phyloP scores from a whole-genome alignment of 2,797 vertebrate genomes.

The Podarcis siculus region DNA sequence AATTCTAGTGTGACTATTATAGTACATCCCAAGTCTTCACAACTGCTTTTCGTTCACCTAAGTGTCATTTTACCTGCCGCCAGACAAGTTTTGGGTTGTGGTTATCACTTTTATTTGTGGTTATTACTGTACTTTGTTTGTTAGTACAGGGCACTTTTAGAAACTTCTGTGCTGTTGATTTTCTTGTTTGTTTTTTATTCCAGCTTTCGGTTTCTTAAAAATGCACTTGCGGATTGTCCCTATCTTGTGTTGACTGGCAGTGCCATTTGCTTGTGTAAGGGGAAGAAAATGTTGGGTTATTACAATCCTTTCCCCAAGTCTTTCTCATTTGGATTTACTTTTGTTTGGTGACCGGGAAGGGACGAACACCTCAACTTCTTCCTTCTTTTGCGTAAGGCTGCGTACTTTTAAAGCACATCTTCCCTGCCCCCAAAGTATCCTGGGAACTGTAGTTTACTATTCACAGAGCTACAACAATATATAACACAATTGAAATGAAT shows the following conservation, averaged over 20 bases:
- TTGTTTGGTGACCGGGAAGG: background rate
- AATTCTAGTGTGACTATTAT: slow-evolving; percentile 45
- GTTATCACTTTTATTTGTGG: slow-evolving; percentile 50
- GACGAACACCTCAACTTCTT: background rate
- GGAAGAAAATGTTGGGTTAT: background rate
- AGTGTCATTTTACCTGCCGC: slow-evolving; percentile 9
- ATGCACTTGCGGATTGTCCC: background rate
- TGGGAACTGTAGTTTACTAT: no score
- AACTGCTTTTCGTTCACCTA: slow-evolving; percentile 29
- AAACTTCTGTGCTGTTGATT: slow-evolving; percentile 58
- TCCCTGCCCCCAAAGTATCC: no score
- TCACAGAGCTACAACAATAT: no score
- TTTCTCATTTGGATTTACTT: background rate
- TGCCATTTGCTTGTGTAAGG: background rate
- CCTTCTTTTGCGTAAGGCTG: background rate
- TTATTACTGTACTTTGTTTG: slow-evolving; percentile 32
- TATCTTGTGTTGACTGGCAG: background rate
- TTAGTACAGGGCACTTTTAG: slow-evolving; percentile 50
- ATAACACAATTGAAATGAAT: no score
- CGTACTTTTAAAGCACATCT: no score
- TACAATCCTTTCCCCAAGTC: background rate
- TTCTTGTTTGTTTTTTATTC: slow-evolving; percentile 25
- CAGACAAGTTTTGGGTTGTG: slow-evolving; percentile 43
- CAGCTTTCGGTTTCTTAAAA: slow-evolving; percentile 58
- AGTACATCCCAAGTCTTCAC: slow-evolving; percentile 19